These are phyloP conservation scores for Uropetala carovei DNA, from an alignment of 2,888 invertebrate genomes.

Conservation along the genomic window DNA sequence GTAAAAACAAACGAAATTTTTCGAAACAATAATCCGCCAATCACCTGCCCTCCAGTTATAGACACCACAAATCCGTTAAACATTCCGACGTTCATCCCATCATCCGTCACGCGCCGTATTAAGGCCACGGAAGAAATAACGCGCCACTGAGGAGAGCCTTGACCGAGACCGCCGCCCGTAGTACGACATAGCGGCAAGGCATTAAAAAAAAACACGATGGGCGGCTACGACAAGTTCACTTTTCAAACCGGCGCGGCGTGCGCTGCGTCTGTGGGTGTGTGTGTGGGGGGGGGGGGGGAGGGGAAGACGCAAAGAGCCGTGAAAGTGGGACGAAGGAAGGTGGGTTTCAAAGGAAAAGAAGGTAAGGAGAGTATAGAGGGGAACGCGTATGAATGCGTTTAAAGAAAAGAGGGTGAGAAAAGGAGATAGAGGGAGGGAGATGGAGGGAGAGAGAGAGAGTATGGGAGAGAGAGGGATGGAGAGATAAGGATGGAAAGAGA, in stretches of 20 bases:
- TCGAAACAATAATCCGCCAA: too few relatives aligned
- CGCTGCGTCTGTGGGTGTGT: not conserved
- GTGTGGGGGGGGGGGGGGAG: not conserved
- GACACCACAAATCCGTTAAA: too few relatives aligned
- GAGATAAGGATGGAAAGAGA: too few relatives aligned
- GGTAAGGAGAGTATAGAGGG: too few relatives aligned
- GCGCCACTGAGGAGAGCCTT: slow-evolving; percentile 31
- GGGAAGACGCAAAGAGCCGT: not conserved
- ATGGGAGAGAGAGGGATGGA: too few relatives aligned
- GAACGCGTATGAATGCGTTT: too few relatives aligned
- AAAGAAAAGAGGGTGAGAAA: not conserved
- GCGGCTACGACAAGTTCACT: slow-evolving; percentile 22
- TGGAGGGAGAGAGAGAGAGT: not conserved
- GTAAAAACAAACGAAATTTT: too few relatives aligned
- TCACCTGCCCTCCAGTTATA: too few relatives aligned
- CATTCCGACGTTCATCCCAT: too few relatives aligned
- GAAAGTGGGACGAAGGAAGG: slow-evolving; percentile 16
- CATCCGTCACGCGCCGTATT: not conserved
- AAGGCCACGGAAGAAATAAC: not conserved
- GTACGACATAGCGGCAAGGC: not conserved
- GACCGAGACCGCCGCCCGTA: slow-evolving; percentile 29
- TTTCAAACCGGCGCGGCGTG: slow-evolving; percentile 43
- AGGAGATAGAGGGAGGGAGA: not conserved
- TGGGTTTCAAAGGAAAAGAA: not conserved
- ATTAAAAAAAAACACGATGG: too few relatives aligned